Conservation (phyloP, 2,888 invertebrate species). For the Parapristionchus giblindavisi region DNA sequence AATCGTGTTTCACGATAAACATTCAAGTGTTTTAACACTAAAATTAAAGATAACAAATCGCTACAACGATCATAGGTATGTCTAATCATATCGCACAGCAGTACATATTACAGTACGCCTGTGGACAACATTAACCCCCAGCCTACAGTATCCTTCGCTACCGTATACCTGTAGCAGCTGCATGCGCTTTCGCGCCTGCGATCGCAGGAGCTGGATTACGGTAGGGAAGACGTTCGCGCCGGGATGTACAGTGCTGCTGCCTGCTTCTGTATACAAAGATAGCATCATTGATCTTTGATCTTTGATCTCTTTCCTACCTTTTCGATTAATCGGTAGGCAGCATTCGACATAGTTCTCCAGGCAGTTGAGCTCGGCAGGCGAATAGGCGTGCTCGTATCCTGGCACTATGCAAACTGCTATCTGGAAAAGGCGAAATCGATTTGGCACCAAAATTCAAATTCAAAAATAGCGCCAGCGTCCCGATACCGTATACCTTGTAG, state of each 20-base stretch:
- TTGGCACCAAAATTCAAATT: too few species aligned
- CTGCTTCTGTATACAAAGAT: too few species aligned
- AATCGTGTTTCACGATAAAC: background rate
- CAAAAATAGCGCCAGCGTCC: too few species aligned
- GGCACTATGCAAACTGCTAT: too few species aligned
- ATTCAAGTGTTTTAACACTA: background rate
- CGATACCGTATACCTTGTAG: too few species aligned
- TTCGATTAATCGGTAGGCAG: background rate
- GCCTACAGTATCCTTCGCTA: background rate
- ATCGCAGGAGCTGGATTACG: background rate
- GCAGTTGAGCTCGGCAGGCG: background rate
- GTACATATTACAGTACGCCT: too few species aligned
- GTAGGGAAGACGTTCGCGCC: background rate
- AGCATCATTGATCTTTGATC: too few species aligned
- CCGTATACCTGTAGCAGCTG: background rate
- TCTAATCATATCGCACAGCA: too few species aligned
- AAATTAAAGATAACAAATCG: background rate
- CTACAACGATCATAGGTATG: background rate
- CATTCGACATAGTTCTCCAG: background rate
- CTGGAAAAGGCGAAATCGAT: too few species aligned
- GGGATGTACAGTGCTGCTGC: too few species aligned
- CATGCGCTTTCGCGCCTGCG: background rate
- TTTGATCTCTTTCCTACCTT: too few species aligned
- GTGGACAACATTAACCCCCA: too few species aligned
- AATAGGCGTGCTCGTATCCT: background rate